Base-by-base conservation (phyloP, 1,140 invertebrate species). In the Brachystomella parvula region DNA sequence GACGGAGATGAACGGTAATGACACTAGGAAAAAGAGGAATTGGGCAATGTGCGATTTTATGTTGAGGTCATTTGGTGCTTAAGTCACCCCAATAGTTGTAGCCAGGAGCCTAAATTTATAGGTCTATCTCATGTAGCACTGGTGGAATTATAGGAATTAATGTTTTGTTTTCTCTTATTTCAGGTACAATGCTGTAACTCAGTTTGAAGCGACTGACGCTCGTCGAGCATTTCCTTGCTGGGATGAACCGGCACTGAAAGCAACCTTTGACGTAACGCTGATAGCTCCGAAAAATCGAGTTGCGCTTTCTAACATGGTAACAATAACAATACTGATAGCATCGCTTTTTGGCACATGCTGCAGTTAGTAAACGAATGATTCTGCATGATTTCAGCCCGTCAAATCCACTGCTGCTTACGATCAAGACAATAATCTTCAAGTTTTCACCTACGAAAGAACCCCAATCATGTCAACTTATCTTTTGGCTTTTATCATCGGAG, bases 401-500 rank as follows among this genome's bases (percentile, higher is more conserved):
- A 83, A 83, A 65, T 80, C 81, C 39, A 83, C 85, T 66, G 76
- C 80, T 19, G 66, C 77, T 0, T 70, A 79, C 56, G 78, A 80
- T 1, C 78, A 61, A 1, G 76, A 85, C 70, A 75, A 79, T 1
- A 74, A 83, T n/a, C 83, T 76, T 63, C 79, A 83, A 71, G 78
- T 83, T 2, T 79, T 95, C 17, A 82, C 83, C 57, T 98, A 95
- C 78, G 86, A 90, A 70, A 86, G 82, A 64, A 92, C 93, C 1
- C 93, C 94, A 0, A 85, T 94, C 65, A 98, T 98, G 96, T 95
- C 93, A 0, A 97, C 95, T 0, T 98, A 98, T 76, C 80, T 98
- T 61, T 86, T 98, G 47, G 95, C 95, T 0, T 85, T 90, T 56
- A 88, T 95, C 0, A 86, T 98, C 6, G 94, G 94, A 29, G 92